phyloP scores from a whole-genome alignment of 2,888 invertebrate species.

The Branchinecta sandiegonensis region DNA sequence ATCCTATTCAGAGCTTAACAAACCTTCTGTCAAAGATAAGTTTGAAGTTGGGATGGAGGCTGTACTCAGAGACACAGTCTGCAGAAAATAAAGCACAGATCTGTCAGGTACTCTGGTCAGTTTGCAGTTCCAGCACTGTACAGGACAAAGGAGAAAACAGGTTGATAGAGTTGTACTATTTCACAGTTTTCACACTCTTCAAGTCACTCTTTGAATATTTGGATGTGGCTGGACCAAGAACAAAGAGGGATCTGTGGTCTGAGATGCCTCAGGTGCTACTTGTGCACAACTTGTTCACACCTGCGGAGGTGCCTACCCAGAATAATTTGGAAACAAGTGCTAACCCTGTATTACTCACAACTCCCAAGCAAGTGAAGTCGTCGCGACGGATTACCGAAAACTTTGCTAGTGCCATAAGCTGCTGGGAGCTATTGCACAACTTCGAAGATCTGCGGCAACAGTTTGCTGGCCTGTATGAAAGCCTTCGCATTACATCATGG shows the following conservation, averaged over 20 bases:
- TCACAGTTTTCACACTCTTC: neutral
- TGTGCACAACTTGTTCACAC: neutral
- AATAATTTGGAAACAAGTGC: neutral
- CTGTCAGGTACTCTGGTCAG: constrained; percentile 2
- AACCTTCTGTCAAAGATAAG: neutral
- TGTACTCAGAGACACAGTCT: neutral
- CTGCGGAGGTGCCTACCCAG: neutral
- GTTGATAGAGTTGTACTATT: constrained; percentile 7
- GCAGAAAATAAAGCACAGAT: constrained; percentile 10
- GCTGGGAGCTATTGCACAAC: constrained; percentile 16
- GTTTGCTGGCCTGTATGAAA: neutral
- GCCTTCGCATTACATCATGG: constrained; percentile 12
- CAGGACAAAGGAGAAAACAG: constrained; percentile 4
- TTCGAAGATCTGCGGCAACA: constrained; percentile 15
- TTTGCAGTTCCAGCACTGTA: neutral
- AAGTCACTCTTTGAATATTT: neutral
- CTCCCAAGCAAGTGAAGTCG: neutral
- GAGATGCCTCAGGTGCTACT: constrained; percentile 12
- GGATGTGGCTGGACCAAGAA: constrained; percentile 12
- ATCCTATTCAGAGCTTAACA: constrained; percentile 10
- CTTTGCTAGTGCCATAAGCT: neutral
- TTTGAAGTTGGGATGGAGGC: neutral
- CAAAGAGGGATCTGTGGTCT: constrained; percentile 10
- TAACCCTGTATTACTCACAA: constrained; percentile 2
- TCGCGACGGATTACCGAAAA: constrained; percentile 1